Conservation (phyloP, 2,797 vertebrate species). For the Thamnophis elegans region DNA sequence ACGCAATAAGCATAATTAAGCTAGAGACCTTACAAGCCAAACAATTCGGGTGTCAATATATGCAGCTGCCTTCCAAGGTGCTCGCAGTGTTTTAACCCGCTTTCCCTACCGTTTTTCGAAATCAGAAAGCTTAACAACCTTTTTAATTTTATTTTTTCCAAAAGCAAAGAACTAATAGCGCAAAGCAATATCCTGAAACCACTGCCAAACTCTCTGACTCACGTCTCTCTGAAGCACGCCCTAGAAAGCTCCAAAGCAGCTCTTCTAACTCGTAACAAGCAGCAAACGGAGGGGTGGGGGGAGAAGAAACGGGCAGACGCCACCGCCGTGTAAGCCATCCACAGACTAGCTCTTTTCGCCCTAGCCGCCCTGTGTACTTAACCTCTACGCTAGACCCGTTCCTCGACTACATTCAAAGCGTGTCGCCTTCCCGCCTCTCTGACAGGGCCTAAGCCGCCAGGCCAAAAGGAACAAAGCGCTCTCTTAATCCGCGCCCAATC, state of each 20-base stretch:
- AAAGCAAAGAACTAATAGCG: slow-evolving; percentile 45
- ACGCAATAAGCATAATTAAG: slow-evolving; percentile 86
- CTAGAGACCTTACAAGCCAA: slow-evolving; percentile 36
- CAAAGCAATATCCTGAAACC: slow-evolving; percentile 63
- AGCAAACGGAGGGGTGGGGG: slow-evolving; percentile 50
- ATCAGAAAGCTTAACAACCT: slow-evolving; percentile 35
- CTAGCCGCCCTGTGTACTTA: background rate
- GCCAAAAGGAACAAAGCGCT: slow-evolving; percentile 76
- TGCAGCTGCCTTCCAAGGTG: slow-evolving; percentile 30
- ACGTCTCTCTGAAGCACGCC: slow-evolving; percentile 66
- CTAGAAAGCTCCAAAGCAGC: slow-evolving; percentile 52
- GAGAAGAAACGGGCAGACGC: slow-evolving; percentile 55
- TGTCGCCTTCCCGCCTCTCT: slow-evolving; percentile 58
- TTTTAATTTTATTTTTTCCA: slow-evolving; percentile 32
- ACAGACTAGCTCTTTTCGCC: slow-evolving; percentile 10
- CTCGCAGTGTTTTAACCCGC: background rate
- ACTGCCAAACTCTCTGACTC: slow-evolving; percentile 69
- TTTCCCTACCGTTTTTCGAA: background rate
- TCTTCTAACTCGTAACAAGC: slow-evolving; percentile 62
- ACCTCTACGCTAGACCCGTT: background rate
- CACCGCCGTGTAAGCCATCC: slow-evolving; percentile 33
- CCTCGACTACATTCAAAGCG: background rate
- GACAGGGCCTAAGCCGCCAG: slow-evolving; percentile 56
- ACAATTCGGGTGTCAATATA: slow-evolving; percentile 40
- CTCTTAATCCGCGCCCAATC: slow-evolving; percentile 71